A percentile compares a stretch with the other conserved stretches of the same genome.
Conservation (phyloP, 1,140 invertebrate genomes). For the Ceratina australensis region DNA sequence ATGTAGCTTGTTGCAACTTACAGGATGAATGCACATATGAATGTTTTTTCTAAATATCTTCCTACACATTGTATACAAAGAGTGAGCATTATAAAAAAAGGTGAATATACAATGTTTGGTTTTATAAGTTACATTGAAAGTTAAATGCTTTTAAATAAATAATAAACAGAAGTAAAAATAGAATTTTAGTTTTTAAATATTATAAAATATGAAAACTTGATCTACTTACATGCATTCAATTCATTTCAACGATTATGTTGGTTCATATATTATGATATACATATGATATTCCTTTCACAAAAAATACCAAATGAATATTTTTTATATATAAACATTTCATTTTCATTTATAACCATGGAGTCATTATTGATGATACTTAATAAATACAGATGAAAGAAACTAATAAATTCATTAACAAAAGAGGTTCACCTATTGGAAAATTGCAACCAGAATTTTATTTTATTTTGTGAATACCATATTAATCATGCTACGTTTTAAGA, state of each 20-base stretch:
- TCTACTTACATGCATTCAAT: conserved; percentile 6
- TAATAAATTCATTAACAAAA: not conserved
- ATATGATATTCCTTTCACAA: conserved; percentile 10
- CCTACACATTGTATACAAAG: conserved; percentile 6
- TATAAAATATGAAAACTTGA: not conserved
- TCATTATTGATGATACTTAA: not conserved
- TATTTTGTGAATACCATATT: not conserved
- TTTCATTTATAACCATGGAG: conserved; percentile 13
- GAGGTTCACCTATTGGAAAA: not conserved
- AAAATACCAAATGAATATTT: not conserved
- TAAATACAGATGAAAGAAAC: not conserved
- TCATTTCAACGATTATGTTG: conserved; percentile 14
- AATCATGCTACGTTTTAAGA: not conserved
- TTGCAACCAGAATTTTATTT: conserved; percentile 16
- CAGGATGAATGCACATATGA: conserved; percentile 12
- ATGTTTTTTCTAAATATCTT: conserved; percentile 24
- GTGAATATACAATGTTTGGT: conserved; percentile 27
- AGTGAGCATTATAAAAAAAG: not conserved
- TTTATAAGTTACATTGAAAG: conserved; percentile 32
- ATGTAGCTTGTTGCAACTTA: conserved; percentile 23
- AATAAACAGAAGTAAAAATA: conserved; percentile 16
- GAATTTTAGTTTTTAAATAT: conserved; percentile 11
- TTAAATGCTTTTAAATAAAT: conserved; percentile 2
- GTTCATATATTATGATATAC: conserved; percentile 15
- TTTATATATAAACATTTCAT: not conserved